phyloP scores from a whole-genome alignment of 1,140 invertebrate species.

The Drosophila melanica region DNA sequence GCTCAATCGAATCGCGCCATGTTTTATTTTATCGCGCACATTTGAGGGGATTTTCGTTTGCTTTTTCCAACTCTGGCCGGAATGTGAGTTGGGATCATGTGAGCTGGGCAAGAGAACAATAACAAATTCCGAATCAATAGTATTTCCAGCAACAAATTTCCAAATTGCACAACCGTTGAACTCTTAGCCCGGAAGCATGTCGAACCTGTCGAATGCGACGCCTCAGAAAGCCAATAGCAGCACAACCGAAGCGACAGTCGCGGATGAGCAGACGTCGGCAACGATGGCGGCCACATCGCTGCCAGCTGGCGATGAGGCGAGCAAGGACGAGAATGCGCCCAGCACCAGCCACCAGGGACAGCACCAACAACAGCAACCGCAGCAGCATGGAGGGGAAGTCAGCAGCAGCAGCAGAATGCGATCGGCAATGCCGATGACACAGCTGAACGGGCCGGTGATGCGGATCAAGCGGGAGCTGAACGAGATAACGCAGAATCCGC shows the following conservation, averaged over 20 bases:
- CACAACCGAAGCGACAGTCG: not conserved
- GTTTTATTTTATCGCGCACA: too few relatives aligned
- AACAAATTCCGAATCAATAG: conserved; percentile 9
- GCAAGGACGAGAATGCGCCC: conserved; percentile 24
- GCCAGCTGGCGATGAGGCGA: not conserved
- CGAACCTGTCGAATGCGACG: conserved; percentile 1
- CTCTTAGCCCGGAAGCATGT: conserved; percentile 1
- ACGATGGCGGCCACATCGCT: not conserved
- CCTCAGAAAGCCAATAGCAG: not conserved
- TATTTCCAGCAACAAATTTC: conserved; percentile 2
- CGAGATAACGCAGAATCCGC: conserved; percentile 55
- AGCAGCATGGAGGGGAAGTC: not conserved
- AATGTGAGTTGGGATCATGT: conserved; percentile 1
- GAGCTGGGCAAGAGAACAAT: not conserved
- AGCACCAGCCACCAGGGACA: conserved; percentile 34
- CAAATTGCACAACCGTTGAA: conserved; percentile 17
- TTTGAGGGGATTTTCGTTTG: too few relatives aligned
- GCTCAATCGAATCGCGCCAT: too few relatives aligned
- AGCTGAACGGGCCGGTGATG: conserved; percentile 27
- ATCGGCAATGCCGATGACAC: not conserved
- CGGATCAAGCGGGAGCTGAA: conserved; percentile 47
- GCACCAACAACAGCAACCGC: not conserved
- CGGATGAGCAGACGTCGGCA: not conserved
- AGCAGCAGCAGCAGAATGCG: not conserved
- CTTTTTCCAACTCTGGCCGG: not conserved